These are phyloP conservation scores for Laothoe populi DNA, from an alignment of 2,888 invertebrate genomes.

Conservation along the genomic window DNA sequence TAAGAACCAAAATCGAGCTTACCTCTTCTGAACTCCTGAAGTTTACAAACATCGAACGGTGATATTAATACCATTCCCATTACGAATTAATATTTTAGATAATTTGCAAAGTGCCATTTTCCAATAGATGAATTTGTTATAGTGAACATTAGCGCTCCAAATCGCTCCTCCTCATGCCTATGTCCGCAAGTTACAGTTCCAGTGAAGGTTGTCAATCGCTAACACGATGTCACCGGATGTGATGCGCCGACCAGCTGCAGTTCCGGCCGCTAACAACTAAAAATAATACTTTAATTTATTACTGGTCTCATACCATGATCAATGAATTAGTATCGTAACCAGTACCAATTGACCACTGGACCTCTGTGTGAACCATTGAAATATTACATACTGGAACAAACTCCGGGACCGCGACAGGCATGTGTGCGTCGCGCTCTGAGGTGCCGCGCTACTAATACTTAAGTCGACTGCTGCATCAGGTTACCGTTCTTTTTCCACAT, in stretches of 20 bases:
- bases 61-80: too few relatives aligned
- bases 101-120: not conserved
- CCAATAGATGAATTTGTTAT: not conserved
- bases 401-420: not conserved
- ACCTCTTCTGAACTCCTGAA: too few relatives aligned
- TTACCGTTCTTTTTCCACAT: not conserved
- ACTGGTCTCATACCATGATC: constrained; percentile 34
- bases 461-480: too few relatives aligned
- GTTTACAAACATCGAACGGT: too few relatives aligned
- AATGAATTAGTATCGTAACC: constrained; percentile 30
- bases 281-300: constrained; percentile 47
- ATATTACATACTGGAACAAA: not conserved
- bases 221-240: constrained; percentile 67
- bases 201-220: constrained; percentile 65
- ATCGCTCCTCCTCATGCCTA: constrained; percentile 37
- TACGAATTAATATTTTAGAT: too few relatives aligned
- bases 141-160: not conserved
- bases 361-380: constrained; percentile 7
- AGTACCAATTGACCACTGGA: constrained; percentile 14
- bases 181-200: constrained; percentile 39
- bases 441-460: too few relatives aligned
- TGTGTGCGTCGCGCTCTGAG: too few relatives aligned
- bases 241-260: constrained; percentile 64
- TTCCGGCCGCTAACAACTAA: constrained; percentile 57
- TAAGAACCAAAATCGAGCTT: too few relatives aligned